A percentile compares a stretch with the other conserved stretches of the same genome.
Evolutionary conservation across 2,113 vertebrate species (phyloP).

Genomic region (Neodon shergylaensis): DNA sequence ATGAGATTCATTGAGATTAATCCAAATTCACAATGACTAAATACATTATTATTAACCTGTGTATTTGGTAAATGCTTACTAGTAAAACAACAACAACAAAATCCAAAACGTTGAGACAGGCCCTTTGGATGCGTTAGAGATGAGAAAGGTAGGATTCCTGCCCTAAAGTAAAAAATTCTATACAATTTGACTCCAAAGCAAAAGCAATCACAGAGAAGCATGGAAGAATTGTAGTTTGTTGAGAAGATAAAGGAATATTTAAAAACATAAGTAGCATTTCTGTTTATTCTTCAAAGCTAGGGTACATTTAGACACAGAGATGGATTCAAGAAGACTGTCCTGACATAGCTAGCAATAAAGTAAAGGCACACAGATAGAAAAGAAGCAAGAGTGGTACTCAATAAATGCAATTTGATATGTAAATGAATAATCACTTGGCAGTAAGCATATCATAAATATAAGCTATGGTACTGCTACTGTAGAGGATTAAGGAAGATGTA

Average conservation of each 20-base stretch:
- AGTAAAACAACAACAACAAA: neutral
- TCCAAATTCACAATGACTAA: constrained; percentile 16
- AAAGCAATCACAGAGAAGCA: constrained; percentile 2
- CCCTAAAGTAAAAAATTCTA: neutral
- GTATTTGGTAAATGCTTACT: constrained; percentile 27
- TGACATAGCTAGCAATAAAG: neutral
- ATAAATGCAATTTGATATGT: neutral
- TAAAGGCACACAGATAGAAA: neutral
- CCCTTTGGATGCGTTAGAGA: neutral
- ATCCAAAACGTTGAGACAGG: neutral
- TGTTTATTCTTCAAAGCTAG: neutral
- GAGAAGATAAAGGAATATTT: neutral
- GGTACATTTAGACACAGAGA: neutral
- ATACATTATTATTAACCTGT: neutral
- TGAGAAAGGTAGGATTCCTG: neutral
- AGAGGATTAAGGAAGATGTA: neutral
- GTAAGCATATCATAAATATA: neutral
- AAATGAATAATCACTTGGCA: neutral
- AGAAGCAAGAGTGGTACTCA: neutral
- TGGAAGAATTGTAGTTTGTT: neutral
- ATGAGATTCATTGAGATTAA: neutral
- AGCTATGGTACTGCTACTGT: neutral
- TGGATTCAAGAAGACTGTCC: neutral
- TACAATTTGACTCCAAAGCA: neutral
- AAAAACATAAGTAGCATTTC: neutral